Conservation (phyloP, 2,888 invertebrate species). For the Neuroscelio doddi region DNA sequence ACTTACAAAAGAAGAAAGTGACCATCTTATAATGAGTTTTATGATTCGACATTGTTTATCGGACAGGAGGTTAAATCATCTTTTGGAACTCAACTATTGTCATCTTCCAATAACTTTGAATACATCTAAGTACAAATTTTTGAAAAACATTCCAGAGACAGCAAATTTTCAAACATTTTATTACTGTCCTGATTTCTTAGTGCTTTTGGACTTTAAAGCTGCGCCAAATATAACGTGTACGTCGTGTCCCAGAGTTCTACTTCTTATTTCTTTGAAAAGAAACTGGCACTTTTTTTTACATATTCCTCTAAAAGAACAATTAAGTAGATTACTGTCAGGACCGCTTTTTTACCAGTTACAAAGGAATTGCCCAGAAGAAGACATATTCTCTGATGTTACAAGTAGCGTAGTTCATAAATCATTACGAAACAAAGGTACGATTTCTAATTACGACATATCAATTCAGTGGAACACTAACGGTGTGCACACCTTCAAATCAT, state of each 20-base stretch:
- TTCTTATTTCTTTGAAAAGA: background rate
- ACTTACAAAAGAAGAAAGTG: background rate
- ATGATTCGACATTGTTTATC: background rate
- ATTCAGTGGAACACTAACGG: constrained; percentile 42
- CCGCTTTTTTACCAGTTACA: background rate
- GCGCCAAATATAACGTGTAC: background rate
- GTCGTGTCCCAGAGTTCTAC: background rate
- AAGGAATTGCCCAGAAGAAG: background rate
- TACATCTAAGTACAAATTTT: background rate
- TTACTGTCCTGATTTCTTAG: background rate
- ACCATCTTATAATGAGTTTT: background rate
- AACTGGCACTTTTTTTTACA: background rate
- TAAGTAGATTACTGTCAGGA: background rate
- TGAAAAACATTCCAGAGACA: background rate
- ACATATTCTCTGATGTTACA: constrained; percentile 2
- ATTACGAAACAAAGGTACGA: background rate
- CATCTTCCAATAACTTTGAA: background rate
- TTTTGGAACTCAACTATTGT: background rate
- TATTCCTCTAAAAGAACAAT: background rate
- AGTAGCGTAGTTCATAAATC: background rate
- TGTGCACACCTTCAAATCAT: constrained; percentile 38
- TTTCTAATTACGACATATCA: constrained; percentile 22
- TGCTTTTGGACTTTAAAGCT: background rate
- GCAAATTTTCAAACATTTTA: background rate
- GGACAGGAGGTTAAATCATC: background rate